phyloP scores from a whole-genome alignment of 2,888 invertebrate genomes.

The Oscheius onirici region DNA sequence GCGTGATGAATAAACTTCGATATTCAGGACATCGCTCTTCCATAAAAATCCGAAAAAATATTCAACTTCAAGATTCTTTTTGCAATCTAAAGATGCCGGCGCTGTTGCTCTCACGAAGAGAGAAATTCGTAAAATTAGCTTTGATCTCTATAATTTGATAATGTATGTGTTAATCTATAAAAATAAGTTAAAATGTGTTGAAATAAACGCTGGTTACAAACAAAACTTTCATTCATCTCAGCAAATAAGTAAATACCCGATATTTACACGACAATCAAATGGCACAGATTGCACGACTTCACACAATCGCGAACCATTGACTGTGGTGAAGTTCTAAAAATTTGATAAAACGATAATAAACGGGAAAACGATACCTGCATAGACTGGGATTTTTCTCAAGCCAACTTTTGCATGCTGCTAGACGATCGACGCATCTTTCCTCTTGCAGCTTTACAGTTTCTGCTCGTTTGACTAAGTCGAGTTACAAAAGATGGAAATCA shows the following conservation, averaged over 20 bases:
- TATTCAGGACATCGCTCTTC: too few relatives aligned
- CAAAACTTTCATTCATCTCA: neutral
- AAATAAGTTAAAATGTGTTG: too few relatives aligned
- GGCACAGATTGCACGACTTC: constrained; percentile 56
- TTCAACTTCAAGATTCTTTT: too few relatives aligned
- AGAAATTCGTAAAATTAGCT: too few relatives aligned
- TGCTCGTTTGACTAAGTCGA: constrained; percentile 37
- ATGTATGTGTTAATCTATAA: too few relatives aligned
- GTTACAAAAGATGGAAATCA: neutral
- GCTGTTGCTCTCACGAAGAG: too few relatives aligned
- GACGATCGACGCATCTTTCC: constrained; percentile 42
- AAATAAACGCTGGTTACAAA: constrained; percentile 10
- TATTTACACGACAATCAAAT: constrained; percentile 43
- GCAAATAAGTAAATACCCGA: neutral
- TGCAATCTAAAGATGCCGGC: too few relatives aligned
- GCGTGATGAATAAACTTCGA: too few relatives aligned
- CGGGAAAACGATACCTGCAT: constrained; percentile 41
- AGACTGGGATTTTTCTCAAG: constrained; percentile 39
- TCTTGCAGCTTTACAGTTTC: constrained; percentile 39
- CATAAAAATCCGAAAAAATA: too few relatives aligned
- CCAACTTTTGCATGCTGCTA: constrained; percentile 49
- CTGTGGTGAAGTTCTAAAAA: constrained; percentile 49
- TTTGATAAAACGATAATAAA: constrained; percentile 21
- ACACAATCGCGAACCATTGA: constrained; percentile 66
- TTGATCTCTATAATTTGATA: too few relatives aligned